A percentile compares a stretch with the other conserved stretches of the same genome.
Conservation (phyloP, 2,797 vertebrate genomes). For the Paramormyrops hopkinsi region DNA sequence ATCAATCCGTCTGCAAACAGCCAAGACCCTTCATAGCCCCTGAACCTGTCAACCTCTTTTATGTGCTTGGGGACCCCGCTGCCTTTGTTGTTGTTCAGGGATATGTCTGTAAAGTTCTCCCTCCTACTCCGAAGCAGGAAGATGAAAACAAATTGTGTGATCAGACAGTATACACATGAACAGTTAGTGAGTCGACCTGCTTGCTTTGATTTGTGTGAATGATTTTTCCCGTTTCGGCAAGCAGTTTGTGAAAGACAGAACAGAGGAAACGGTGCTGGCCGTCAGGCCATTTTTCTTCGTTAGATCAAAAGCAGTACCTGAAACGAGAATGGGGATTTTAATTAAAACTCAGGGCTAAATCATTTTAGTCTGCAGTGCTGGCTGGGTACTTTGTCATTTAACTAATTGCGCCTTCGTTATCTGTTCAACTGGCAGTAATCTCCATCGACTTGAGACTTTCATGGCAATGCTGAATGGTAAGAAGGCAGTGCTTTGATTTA, state of each 20-base stretch:
- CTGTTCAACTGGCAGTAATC: slow-evolving; percentile 53
- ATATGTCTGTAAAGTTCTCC: neutral
- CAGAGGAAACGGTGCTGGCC: slow-evolving; percentile 36
- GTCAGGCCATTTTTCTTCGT: slow-evolving; percentile 54
- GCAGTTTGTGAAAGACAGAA: slow-evolving; percentile 8
- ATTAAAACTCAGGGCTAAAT: slow-evolving; percentile 69
- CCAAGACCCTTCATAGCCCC: slow-evolving; percentile 21
- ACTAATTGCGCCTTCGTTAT: slow-evolving; percentile 68
- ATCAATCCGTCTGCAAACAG: slow-evolving; percentile 24
- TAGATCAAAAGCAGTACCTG: slow-evolving; percentile 65
- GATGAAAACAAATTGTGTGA: neutral
- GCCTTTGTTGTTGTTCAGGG: neutral
- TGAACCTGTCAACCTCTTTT: neutral
- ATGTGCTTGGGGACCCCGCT: neutral
- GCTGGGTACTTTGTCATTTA: slow-evolving; percentile 62
- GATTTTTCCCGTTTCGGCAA: neutral
- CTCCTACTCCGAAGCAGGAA: neutral
- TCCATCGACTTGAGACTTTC: slow-evolving; percentile 63
- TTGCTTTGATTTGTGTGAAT: slow-evolving; percentile 3
- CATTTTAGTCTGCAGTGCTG: slow-evolving; percentile 61
- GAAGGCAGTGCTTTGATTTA: slow-evolving; percentile 59
- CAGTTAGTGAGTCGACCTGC: neutral
- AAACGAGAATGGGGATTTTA: slow-evolving; percentile 65
- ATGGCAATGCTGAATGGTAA: slow-evolving; percentile 63
- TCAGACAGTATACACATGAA: neutral